These are phyloP conservation scores for Bemisia tabaci DNA, from an alignment of 1,140 invertebrate species.

Conservation along the genomic window DNA sequence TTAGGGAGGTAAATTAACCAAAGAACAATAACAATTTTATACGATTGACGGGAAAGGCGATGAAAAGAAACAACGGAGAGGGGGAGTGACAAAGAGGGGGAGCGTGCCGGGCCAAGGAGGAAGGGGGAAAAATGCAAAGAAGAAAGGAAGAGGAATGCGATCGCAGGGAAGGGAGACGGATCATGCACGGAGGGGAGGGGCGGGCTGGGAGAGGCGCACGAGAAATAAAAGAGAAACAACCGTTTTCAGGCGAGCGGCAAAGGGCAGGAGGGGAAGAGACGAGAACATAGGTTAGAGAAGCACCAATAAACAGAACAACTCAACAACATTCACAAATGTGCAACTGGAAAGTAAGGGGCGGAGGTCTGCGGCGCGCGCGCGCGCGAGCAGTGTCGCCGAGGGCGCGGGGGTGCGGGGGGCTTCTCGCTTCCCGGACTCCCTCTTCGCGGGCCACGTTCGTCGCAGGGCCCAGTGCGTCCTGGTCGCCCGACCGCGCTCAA, in stretches of 20 bases:
- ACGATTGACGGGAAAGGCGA: background rate
- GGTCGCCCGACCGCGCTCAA: too few species aligned
- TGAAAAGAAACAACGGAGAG: background rate
- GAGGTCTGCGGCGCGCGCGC: background rate
- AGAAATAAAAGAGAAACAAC: background rate
- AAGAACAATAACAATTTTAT: background rate
- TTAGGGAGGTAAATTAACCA: background rate
- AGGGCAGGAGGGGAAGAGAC: background rate
- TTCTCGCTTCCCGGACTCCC: too few species aligned
- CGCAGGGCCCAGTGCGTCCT: too few species aligned
- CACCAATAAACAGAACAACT: constrained; percentile 6
- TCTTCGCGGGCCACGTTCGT: too few species aligned
- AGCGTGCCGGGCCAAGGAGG: background rate
- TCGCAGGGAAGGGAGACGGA: background rate
- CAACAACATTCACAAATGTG: constrained; percentile 1
- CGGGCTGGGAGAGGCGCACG: background rate
- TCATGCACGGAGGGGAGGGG: background rate
- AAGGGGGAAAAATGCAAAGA: constrained; percentile 2
- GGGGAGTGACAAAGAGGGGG: background rate
- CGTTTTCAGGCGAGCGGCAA: background rate
- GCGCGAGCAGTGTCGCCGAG: background rate
- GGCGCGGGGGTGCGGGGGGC: too few species aligned
- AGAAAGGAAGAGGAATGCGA: constrained; percentile 2
- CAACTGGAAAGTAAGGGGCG: background rate
- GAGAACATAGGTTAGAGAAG: constrained; percentile 1